Evolutionary conservation across 1,140 invertebrate genomes (phyloP).

Genomic region (Bombus consobrinus): DNA sequence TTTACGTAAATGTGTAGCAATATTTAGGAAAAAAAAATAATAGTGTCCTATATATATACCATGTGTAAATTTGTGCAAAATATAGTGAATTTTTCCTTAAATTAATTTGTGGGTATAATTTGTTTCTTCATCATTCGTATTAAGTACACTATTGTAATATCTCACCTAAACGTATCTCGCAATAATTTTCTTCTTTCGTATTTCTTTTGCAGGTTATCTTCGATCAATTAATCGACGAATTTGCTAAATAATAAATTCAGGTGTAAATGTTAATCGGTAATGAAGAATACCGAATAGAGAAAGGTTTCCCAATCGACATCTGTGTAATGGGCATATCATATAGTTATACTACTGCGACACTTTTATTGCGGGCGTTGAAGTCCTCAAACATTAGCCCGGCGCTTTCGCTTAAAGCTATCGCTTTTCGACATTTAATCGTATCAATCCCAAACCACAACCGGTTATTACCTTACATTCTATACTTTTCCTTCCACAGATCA

Average conservation of each 20-base stretch:
- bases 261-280: neutral
- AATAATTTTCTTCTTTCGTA: neutral
- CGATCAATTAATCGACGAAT: neutral
- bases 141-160: no score
- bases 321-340: neutral
- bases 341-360: constrained; percentile 5
- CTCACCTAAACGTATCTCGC: neutral
- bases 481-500: neutral
- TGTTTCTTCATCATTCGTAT: no score
- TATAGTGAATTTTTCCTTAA: no score
- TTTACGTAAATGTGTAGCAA: neutral
- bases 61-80: no score
- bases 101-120: no score
- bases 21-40: no score
- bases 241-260: neutral
- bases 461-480: neutral
- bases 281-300: neutral
- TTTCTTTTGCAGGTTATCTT: neutral
- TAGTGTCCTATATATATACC: no score
- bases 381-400: neutral
- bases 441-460: neutral
- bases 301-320: neutral
- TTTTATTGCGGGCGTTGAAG: neutral
- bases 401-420: neutral
- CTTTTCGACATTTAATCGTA: no score